Base-by-base conservation (phyloP, 2,113 vertebrate species). In the Callipepla californica region DNA sequence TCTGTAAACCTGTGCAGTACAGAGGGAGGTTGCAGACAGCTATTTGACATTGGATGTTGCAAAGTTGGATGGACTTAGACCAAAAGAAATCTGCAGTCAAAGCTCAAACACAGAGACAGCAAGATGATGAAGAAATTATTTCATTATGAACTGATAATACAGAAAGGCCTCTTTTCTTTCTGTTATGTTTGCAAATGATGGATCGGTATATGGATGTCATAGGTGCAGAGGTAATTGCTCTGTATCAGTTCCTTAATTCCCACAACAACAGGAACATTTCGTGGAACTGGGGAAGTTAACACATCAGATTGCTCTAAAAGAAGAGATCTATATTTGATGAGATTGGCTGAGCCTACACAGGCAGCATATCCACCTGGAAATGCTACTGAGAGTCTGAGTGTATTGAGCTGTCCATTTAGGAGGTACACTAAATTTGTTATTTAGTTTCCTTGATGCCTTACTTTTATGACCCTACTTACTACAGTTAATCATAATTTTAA, bases 1-100 rank as follows among this genome's bases (percentile, higher is more conserved):
- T 11, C 63, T 72, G 57, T 48, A 92, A 53, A 40, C 10, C 4
- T 0, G 0, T 8, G 45, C 3, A 3, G 4, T 20, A 3, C 3
- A 1, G 23, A 25, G 32, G 36, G 42, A 0, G 2, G 14, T 3
- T n/a, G 59, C 68, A 45, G 63, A 40, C 36, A 21, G 45, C 57
- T 36, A 14, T 9, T 23, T 53, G 65, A 47, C 47, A 6, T 0
- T 7, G 45, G 50, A 92, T 42, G 22, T 15, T 32, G 13, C 21
- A 42, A 92, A 88, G 59, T 32, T 1, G 0, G 55, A 28, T 78
- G 53, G 73, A 58, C 62, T 79, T 88, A 21, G 77, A 92, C 25
- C 21, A 25, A 92, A 89, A 82, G 38, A 80, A 76, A 87, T 48
- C 23, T 40, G 42, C 28, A 70, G 53, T 55, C 53, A 38, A 45